These are phyloP conservation scores for Hippopotamyrus pictus DNA, from an alignment of 2,797 vertebrate genomes.

Conservation along the genomic window DNA sequence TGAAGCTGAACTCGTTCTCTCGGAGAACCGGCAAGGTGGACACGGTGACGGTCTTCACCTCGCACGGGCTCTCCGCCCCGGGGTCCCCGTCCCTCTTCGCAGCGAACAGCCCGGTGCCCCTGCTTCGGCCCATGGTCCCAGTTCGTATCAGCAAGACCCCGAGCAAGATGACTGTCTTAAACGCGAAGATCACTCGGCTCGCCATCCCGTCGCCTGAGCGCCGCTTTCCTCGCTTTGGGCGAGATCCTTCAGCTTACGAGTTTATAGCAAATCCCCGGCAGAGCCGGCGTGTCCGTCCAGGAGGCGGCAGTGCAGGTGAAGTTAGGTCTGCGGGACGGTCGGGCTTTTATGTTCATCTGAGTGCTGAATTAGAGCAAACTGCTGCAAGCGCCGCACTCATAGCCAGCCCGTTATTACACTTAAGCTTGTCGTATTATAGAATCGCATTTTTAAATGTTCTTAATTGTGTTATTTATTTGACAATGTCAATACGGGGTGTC, in stretches of 20 bases:
- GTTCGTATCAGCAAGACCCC: constrained; percentile 45
- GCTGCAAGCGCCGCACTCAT: background rate
- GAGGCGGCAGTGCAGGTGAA: constrained; percentile 74
- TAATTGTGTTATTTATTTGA: background rate
- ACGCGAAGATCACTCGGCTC: constrained; percentile 44
- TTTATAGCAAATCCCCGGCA: constrained; percentile 59
- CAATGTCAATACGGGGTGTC: background rate
- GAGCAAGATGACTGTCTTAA: constrained; percentile 48
- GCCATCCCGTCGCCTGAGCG: constrained; percentile 59
- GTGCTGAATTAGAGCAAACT: background rate
- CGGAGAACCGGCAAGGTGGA: constrained; percentile 89
- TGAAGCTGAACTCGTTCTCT: constrained; percentile 91
- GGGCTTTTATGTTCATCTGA: background rate
- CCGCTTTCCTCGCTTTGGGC: constrained; percentile 53
- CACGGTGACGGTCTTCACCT: constrained; percentile 86
- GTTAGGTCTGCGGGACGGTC: background rate
- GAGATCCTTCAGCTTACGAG: constrained; percentile 56
- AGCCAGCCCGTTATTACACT: background rate
- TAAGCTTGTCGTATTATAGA: too few species aligned
- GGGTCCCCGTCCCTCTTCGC: constrained; percentile 50
- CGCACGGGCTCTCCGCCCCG: constrained; percentile 71
- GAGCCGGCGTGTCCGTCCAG: constrained; percentile 61
- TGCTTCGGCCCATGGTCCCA: constrained; percentile 35
- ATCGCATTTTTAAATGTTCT: background rate
- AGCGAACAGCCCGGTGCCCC: constrained; percentile 40